Evolutionary conservation across 2,113 vertebrate genomes (phyloP), one percentile per base, ranked within the genome.

Genomic region (Microtus ochrogaster): DNA sequence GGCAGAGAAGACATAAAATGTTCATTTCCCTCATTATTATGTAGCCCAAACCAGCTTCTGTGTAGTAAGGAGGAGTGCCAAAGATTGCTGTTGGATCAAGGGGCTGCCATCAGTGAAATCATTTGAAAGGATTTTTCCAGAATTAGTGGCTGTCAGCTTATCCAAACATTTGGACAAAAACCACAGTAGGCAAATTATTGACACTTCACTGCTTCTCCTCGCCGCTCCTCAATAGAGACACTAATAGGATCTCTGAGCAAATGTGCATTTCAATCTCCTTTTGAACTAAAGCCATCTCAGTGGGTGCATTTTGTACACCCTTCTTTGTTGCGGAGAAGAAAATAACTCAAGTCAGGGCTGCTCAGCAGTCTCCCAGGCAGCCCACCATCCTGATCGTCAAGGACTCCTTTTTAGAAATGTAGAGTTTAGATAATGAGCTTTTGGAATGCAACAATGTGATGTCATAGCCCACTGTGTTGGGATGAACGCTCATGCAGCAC

Each of bases 61-160:
- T 24, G 52, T 84, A 74, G 93, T 79, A 92, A 93, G 21, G 41
- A 90, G 8, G 19, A 72, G 3, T 44, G 1, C 49, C 76, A 90
- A 96, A 79, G 77, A 91, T 66, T 81, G 33, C 49, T 72, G 39
- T 26, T 41, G 65, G 24, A 90, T 68, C 82, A 61, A 78, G 36
- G 10, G 96, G 33, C 65, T 95, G n/a, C 76, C 41, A 81, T 92
- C 17, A 79, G 28, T 52, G 10, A 94, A 94, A 90, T 44, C 70
- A 52, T 65, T 90, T 76, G 55, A 93, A 74, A 90, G 12, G 24
- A 26, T 82, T 96, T 93, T 90, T 93, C 61, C 44, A 82, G 24
- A 94, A 95, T 74, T 96, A 81, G 93, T 61, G 96, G 47, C 26
- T 89, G 28, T 52, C 86, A 96, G 66, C 26, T 92, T 94, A 90